phyloP scores from a whole-genome alignment of 2,113 vertebrate genomes.

The Erythrolamprus reginae region DNA sequence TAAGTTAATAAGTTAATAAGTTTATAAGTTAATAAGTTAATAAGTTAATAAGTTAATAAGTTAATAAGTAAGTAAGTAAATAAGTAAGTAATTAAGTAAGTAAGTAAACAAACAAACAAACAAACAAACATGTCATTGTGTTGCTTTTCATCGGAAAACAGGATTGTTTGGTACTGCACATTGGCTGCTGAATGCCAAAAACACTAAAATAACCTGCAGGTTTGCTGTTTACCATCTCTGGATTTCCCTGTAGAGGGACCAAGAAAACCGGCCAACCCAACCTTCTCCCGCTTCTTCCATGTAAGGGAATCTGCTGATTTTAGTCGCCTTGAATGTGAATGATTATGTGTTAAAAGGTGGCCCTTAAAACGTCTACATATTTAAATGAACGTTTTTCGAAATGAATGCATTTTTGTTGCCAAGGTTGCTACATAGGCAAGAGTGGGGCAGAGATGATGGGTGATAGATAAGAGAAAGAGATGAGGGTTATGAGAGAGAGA shows the following conservation, averaged over 20 bases:
- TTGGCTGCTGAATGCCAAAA: conserved; percentile 31
- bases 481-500: no score
- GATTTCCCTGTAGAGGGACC: not conserved
- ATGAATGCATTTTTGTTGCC: not conserved
- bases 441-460: no score
- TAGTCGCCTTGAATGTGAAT: not conserved
- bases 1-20: no score
- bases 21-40: no score
- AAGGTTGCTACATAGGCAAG: not conserved
- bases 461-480: no score
- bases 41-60: no score
- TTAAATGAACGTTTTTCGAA: not conserved
- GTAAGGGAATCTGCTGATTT: not conserved
- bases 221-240: not conserved
- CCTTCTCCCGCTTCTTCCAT: not conserved
- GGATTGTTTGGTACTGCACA: conserved; percentile 30
- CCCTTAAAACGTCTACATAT: not conserved
- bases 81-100: no score
- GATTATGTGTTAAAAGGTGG: not conserved
- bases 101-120: no score
- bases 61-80: no score
- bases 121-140: conserved; percentile 38
- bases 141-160: conserved; percentile 49
- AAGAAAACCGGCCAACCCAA: not conserved
- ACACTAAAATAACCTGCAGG: conserved; percentile 24